These are phyloP conservation scores for Cephus pulcher DNA, from an alignment of 2,888 invertebrate species.

Conservation along the genomic window DNA sequence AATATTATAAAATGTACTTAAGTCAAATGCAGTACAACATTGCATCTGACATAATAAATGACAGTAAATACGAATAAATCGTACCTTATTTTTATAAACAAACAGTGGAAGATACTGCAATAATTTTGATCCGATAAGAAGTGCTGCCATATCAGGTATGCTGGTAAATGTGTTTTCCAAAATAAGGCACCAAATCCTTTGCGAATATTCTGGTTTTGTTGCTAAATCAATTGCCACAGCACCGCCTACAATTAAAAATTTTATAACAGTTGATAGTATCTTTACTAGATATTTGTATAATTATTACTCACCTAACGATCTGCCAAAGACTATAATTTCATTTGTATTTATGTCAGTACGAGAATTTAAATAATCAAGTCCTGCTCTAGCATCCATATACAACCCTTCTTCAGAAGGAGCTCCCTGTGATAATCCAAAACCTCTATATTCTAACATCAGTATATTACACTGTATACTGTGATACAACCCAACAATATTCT, in stretches of 20 bases:
- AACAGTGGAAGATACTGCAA: conserved; percentile 82
- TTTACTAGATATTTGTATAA: conserved; percentile 11
- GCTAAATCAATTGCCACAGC: conserved; percentile 92
- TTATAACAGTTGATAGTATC: not conserved
- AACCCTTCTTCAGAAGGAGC: conserved; percentile 88
- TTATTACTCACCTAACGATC: conserved; percentile 78
- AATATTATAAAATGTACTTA: conserved; percentile 5
- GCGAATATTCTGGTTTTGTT: conserved; percentile 79
- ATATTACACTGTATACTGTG: conserved; percentile 87
- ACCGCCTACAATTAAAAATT: conserved; percentile 73
- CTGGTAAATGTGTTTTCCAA: conserved; percentile 96
- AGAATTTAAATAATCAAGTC: conserved; percentile 84
- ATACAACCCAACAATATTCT: conserved; percentile 89
- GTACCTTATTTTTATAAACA: conserved; percentile 93
- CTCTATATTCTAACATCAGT: conserved; percentile 93
- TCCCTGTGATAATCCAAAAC: conserved; percentile 93
- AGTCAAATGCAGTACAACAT: not conserved
- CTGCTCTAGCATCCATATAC: conserved; percentile 88
- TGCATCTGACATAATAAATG: not conserved
- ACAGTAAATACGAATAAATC: conserved; percentile 10
- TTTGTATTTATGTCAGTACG: conserved; percentile 86
- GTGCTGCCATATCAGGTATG: conserved; percentile 91
- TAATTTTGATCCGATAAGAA: conserved; percentile 80
- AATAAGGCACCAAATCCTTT: conserved; percentile 86
- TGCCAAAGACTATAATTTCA: conserved; percentile 90